phyloP scores from a whole-genome alignment of 2,113 vertebrate genomes.

The Dinomys branickii region DNA sequence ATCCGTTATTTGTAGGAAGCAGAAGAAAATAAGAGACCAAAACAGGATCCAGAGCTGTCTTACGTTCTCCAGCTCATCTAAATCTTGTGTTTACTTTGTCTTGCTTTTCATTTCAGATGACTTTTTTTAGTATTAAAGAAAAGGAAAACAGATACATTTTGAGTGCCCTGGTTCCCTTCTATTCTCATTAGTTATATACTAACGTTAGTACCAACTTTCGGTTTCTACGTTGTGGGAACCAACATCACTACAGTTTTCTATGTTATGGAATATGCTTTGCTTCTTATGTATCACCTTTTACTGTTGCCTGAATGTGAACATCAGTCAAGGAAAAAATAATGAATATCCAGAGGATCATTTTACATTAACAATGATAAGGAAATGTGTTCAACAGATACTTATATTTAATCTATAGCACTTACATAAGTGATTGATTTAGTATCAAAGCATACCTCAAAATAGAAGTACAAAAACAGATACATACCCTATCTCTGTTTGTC shows the following conservation, averaged over 20 bases:
- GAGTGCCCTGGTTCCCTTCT: background rate
- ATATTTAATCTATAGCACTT: conserved; percentile 56
- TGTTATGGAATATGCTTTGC: background rate
- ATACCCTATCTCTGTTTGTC: background rate
- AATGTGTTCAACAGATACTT: conserved; percentile 51
- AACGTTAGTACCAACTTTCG: background rate
- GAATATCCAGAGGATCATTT: conserved; percentile 65
- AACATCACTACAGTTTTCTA: background rate
- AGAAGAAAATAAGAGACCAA: background rate
- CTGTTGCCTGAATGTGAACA: conserved; percentile 32
- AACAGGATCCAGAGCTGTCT: background rate
- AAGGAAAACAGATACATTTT: background rate
- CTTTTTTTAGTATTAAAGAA: background rate
- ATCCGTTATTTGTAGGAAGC: conserved; percentile 2
- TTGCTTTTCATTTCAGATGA: background rate
- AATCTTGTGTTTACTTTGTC: background rate
- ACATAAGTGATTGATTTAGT: conserved; percentile 32
- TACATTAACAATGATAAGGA: conserved; percentile 61
- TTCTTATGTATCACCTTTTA: conserved; percentile 26
- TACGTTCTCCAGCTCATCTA: background rate
- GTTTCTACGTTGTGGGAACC: background rate
- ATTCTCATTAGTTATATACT: background rate
- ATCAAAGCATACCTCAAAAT: conserved; percentile 45
- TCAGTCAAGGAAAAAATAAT: conserved; percentile 51
- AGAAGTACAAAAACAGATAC: conserved; percentile 36